A percentile compares a stretch with the other conserved stretches of the same genome.
Evolutionary conservation across 2,797 vertebrate genomes (phyloP).

Genomic region (Dipus sagitta): DNA sequence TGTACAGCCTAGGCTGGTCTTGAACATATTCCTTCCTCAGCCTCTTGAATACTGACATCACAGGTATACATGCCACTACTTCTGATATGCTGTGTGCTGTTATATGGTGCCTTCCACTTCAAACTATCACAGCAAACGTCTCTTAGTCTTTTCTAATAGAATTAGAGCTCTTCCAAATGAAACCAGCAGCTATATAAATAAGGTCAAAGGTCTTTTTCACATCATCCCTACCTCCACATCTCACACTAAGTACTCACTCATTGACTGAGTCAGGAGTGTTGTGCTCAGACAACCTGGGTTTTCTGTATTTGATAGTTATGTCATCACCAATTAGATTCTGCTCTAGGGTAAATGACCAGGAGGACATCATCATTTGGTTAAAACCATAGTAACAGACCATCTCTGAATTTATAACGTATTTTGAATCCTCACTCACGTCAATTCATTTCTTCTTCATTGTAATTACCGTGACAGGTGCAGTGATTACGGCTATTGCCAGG

Average conservation of each 20-base stretch:
- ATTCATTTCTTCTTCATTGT: background rate
- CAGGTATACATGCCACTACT: background rate
- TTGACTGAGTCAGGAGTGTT: background rate
- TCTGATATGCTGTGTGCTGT: background rate
- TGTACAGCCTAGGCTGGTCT: background rate
- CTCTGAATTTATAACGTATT: background rate
- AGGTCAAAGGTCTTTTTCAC: background rate
- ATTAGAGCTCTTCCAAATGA: background rate
- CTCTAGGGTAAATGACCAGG: background rate
- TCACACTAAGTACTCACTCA: background rate
- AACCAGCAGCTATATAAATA: background rate
- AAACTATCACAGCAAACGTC: background rate
- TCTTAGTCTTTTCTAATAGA: background rate
- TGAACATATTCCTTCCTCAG: background rate
- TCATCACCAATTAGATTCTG: background rate
- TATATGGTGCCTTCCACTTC: background rate
- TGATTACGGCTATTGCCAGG: background rate
- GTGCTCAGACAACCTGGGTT: background rate
- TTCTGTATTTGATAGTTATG: background rate
- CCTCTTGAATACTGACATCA: background rate
- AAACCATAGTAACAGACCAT: background rate
- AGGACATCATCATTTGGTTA: background rate
- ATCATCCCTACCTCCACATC: background rate
- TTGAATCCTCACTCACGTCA: background rate
- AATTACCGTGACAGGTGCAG: background rate